Conservation (phyloP, 2,113 vertebrate genomes). For the Rhegmatorhina hoffmannsi region DNA sequence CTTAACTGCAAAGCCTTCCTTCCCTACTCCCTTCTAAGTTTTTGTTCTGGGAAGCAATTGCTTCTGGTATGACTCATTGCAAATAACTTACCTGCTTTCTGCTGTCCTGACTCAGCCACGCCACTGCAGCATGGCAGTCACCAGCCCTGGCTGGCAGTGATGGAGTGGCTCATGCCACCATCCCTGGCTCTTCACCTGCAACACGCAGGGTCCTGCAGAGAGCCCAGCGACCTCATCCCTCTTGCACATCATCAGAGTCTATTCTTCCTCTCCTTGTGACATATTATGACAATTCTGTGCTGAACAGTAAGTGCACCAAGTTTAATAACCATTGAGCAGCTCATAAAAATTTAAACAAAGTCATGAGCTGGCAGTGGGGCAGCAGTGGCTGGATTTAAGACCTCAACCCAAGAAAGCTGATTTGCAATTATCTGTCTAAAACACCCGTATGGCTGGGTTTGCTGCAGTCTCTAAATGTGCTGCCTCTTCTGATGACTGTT, state of each 20-base stretch:
- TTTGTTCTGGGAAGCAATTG: not conserved
- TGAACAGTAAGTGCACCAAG: not conserved
- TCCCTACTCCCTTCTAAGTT: not conserved
- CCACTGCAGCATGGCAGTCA: not conserved
- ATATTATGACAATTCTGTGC: not conserved
- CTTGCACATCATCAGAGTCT: accelerated
- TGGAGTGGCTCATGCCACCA: not conserved
- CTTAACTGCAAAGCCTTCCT: not conserved
- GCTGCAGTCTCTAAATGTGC: not conserved
- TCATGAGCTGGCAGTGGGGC: not conserved
- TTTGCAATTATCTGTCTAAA: not conserved
- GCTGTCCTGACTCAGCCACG: not conserved
- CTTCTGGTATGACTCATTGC: not conserved
- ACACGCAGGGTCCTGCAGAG: not conserved
- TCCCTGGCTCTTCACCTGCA: not conserved
- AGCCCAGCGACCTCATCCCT: not conserved
- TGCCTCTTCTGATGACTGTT: accelerated
- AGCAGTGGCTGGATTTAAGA: not conserved
- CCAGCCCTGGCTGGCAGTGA: not conserved
- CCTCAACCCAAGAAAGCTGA: not conserved
- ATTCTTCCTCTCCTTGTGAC: not conserved
- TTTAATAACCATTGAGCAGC: slow-evolving; percentile 16
- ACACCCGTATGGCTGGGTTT: not conserved
- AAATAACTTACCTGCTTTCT: not conserved
- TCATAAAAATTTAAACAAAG: slow-evolving; percentile 31